Base-by-base conservation (phyloP, 1,140 invertebrate genomes). In the Homalodisca vitripennis region DNA sequence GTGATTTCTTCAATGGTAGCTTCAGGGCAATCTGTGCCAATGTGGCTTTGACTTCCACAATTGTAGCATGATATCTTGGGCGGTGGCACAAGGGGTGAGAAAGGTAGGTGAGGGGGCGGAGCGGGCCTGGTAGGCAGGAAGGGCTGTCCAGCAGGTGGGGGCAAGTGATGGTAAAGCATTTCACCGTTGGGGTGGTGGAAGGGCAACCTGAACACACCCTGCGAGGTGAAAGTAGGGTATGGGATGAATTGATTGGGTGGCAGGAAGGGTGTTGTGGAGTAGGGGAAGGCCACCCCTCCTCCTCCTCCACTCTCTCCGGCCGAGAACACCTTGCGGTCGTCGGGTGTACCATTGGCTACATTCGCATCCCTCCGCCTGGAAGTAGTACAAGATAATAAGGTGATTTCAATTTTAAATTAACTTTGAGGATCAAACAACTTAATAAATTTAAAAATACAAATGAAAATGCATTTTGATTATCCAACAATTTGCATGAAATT, bases 1-100 rank as follows among this genome's bases (percentile, higher is more conserved):
- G 91, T 93, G 76, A 94, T 88, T 79, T 94, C 92, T 77, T 96
- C 93, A 85, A 95, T 93, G 6, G 91, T 92, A 66, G 88, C 87
- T 77, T 93, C 92, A 72, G 89, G 89, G 78, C 94, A 97, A 41
- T 95, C 93, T 69, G 84, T 80, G 1, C 92, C 92, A n/a, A 85
- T 81, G 78, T 97, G 94, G 66, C 82, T 89, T 60, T 85, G 83
- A 30, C 86, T 88, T 46, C 87, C 87, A 77, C 87, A 88, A 73
- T 88, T 88, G 73, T 87, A 88, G 75, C 87, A 88, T 0, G 83
- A 87, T 63, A 86, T 81, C 74, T 87, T 85, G 74, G 82, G 79
- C 66, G 85, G 75, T 60, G 79, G 75, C 70, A 74, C 69, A 80
- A 29, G 72, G 73, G 63, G 76, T 76, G 64, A 79, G 20, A 79